Base-by-base conservation (phyloP, 2,113 vertebrate genomes). In the Vicugna pacos region DNA sequence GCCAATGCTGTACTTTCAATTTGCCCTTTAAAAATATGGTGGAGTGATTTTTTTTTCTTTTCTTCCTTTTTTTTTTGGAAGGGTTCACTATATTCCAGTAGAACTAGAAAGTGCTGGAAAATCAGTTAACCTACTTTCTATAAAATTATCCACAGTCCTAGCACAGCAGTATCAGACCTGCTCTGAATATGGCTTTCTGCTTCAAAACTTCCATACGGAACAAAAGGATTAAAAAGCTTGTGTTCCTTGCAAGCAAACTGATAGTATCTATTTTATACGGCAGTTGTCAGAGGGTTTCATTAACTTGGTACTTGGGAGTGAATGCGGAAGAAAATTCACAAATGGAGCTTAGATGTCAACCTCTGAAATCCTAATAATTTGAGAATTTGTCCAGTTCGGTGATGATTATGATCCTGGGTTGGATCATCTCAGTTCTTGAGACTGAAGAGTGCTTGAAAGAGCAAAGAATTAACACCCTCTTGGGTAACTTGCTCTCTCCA, bases 101-200 rank as follows among this genome's bases (percentile, higher is more conserved):
- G 97, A 98, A 98, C 98, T 98, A 98, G 95, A 98, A 97, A 98
- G 98, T 98, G 97, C 98, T 98, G 98, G 98, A 98, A 99, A 98
- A 98, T 98, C 95, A 98, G 97, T 98, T 98, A 99, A 98, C 98
- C 98, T 98, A 98, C 98, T 98, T 98, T 98, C 97, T 98, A 88
- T 97, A 98, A 98, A 98, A 98, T 97, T 96, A 97, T 80, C 52
- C 87, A 95, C 95, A 98, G 95, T 91, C 86, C 88, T 96, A 7
- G 85, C 98, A 97, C 96, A 97, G 98, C 96, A 97, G 96, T 97
- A 87, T 83, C 52, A 73, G 82, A 92, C 91, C 72, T 90, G 96
- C 93, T 89, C 72, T 95, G 72, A 5, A 79, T 73, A 81, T 9
- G 72, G 79, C 89, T 95, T 94, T 98, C 94, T 56, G 72, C 97